phyloP scores from a whole-genome alignment of 92 coral and sea anemone genomes.

The Umimayanthus kanabou region DNA sequence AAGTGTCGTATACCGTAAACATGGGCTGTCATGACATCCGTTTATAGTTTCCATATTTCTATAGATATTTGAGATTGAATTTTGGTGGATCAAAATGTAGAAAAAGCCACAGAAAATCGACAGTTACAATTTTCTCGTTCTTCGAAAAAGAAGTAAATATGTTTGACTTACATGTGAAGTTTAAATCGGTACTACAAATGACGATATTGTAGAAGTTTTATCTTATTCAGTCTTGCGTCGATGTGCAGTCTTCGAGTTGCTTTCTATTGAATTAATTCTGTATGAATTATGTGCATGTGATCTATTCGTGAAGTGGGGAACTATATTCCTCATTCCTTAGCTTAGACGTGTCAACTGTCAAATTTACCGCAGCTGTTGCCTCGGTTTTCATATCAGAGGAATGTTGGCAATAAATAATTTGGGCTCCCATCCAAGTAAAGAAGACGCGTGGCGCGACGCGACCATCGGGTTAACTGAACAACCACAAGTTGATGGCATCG shows the following conservation, averaged over 20 bases:
- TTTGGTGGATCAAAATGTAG: not conserved
- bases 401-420: not conserved
- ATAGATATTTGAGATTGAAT: not conserved
- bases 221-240: no score
- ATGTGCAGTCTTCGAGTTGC: no score
- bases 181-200: no score
- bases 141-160: no score
- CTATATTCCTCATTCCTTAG: not conserved
- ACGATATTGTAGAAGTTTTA: no score
- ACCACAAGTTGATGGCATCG: not conserved
- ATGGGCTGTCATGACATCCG: not conserved
- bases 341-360: not conserved
- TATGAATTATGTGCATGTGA: not conserved
- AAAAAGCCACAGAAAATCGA: not conserved
- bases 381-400: not conserved
- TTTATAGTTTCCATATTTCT: no score
- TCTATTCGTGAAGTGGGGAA: not conserved
- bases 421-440: not conserved
- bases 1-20: no score
- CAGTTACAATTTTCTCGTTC: no score
- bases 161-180: not conserved
- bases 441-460: not conserved
- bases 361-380: not conserved
- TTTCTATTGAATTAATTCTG: no score
- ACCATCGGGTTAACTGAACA: not conserved